Conservation (phyloP, 1,140 invertebrate species). For the Spodoptera litura region DNA sequence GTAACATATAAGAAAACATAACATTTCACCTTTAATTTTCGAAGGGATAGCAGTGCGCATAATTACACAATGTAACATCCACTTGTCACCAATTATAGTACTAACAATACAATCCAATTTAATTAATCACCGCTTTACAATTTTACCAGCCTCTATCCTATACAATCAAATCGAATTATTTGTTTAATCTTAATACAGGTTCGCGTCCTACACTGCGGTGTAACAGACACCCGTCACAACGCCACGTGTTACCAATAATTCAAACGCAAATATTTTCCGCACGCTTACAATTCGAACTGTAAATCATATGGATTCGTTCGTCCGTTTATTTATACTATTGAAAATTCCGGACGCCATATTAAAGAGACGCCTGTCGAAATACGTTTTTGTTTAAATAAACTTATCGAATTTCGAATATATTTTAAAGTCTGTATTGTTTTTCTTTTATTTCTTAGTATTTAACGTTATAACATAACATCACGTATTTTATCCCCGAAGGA, state of each 20-base stretch:
- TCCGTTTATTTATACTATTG: constrained; percentile 43
- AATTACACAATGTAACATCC: no score
- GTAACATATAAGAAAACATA: no score
- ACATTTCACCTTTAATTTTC: no score
- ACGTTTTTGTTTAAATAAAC: background rate
- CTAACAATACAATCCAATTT: no score
- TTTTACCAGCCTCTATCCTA: no score
- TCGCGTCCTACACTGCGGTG: constrained; percentile 38
- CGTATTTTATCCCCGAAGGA: no score
- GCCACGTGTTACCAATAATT: constrained; percentile 52
- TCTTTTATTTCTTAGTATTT: no score
- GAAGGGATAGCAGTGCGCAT: no score
- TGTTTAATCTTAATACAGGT: background rate
- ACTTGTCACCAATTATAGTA: no score
- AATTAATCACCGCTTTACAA: no score
- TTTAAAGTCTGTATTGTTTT: background rate
- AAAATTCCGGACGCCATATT: constrained; percentile 5
- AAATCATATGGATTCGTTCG: constrained; percentile 48
- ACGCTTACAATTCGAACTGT: constrained; percentile 14
- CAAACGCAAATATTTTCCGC: constrained; percentile 43
- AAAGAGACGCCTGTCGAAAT: background rate
- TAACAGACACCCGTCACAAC: constrained; percentile 32
- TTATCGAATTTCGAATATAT: background rate
- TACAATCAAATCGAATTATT: background rate
- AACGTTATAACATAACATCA: no score